Base-by-base conservation (phyloP, 2,888 invertebrate species). In the Lampropteryx suffumata region DNA sequence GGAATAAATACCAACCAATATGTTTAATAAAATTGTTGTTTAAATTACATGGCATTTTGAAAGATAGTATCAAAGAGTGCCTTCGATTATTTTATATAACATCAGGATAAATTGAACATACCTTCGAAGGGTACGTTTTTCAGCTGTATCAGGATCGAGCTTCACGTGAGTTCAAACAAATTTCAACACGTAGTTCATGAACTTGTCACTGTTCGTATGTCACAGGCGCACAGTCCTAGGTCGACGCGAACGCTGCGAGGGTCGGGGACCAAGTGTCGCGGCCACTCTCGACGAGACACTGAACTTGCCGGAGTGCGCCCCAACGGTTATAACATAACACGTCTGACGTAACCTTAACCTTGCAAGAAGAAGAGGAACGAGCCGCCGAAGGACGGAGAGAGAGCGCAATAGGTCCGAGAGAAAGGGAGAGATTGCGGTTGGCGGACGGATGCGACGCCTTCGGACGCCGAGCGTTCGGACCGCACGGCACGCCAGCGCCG, bases 281-380 rank as follows among this genome's bases (percentile, higher is more conserved):
- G 85, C 89, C 86, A 84, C 87, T 82, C 85, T 84, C 88, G 73
- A 82, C 88, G 85, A 88, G 89, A 90, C 90, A 90, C 90, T 90
- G 90, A 90, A 90, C 90, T 90, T 88, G 90, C 80, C 74, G 75
- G 76, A 82, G 84, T 81, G 86, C 84, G 87, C 84, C 88, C 84
- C 90, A 87, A 88, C 90, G 89, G 90, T 90, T 90, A 90, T 90
- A 90, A 90, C 90, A 89, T 90, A 90, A 90, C 90, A 90, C 82
- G 87, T 88, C 90, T 90, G 90, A 90, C 90, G 90, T 90, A 90
- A 90, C 90, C 90, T 90, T 90, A 90, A 90, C 90, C 90, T 90
- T 90, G 90, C 90, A 86, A 88, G 90, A 90, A 89, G 88, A 87
- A 89, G 90, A 87, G 89, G 88, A 88, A 87, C 84, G 78, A 84